Evolutionary conservation across 2,797 vertebrate genomes (phyloP).

Genomic region (Pelochelys cantorii): DNA sequence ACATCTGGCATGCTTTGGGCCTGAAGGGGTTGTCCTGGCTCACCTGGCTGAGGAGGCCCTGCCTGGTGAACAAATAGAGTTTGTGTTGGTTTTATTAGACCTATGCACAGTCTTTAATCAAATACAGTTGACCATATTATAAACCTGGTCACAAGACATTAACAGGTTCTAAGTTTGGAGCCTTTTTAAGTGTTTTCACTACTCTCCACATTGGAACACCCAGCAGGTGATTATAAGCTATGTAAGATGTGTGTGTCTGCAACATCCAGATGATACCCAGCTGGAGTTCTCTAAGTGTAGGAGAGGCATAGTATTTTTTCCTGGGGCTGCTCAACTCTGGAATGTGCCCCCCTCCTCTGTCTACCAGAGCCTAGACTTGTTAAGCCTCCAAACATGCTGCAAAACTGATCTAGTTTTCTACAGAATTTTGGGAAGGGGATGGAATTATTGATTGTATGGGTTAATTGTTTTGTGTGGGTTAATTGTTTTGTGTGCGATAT

Average conservation of each 20-base stretch:
- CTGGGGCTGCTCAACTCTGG: background rate
- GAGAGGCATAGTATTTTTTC: background rate
- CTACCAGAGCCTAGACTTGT: background rate
- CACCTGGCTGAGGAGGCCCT: too few relatives aligned
- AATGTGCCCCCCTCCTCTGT: background rate
- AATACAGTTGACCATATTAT: background rate
- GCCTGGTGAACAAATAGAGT: background rate
- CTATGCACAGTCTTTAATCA: background rate
- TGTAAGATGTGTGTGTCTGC: background rate
- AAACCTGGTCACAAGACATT: background rate
- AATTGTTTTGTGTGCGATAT: accelerated
- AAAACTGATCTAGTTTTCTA: background rate
- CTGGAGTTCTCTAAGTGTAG: background rate
- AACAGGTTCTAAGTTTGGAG: background rate
- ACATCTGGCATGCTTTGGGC: too few relatives aligned
- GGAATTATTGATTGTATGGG: accelerated
- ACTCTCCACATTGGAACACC: background rate
- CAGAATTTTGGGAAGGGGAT: background rate
- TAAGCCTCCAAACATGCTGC: background rate
- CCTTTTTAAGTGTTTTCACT: background rate
- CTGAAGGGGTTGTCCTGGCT: too few relatives aligned
- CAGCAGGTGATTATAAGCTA: background rate
- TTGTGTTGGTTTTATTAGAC: background rate
- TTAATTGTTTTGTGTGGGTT: background rate
- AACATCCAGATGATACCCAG: background rate